Evolutionary conservation across 2,113 vertebrate genomes (phyloP).

Genomic region (Azemiops feae): DNA sequence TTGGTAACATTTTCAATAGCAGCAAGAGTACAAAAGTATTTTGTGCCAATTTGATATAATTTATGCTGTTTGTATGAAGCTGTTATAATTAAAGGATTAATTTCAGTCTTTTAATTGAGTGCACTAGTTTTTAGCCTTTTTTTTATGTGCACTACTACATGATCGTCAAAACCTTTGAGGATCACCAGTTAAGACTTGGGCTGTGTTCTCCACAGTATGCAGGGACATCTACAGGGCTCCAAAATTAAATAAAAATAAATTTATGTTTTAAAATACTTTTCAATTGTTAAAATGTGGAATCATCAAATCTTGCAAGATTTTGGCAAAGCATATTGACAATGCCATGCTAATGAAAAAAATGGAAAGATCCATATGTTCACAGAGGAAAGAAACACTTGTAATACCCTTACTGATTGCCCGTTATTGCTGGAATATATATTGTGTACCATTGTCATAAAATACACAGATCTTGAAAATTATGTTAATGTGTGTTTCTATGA

Average conservation of each 20-base stretch:
- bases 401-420: neutral
- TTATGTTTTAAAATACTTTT: neutral
- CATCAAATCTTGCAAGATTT: neutral
- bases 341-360: neutral
- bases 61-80: neutral
- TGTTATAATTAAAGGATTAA: neutral
- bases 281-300: neutral
- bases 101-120: neutral
- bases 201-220: neutral
- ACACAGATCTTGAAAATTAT: neutral
- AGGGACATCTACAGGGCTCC: neutral
- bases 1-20: neutral
- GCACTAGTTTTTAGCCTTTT: neutral
- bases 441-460: neutral
- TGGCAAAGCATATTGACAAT: neutral
- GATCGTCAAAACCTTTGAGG: neutral
- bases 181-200: neutral
- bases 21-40: neutral
- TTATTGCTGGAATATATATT: neutral
- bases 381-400: neutral
- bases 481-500: neutral
- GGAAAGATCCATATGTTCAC: neutral
- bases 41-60: neutral
- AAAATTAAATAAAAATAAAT: neutral
- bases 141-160: neutral